phyloP scores from a whole-genome alignment of 2,888 invertebrate genomes.

The Gnatocerus cornutus region DNA sequence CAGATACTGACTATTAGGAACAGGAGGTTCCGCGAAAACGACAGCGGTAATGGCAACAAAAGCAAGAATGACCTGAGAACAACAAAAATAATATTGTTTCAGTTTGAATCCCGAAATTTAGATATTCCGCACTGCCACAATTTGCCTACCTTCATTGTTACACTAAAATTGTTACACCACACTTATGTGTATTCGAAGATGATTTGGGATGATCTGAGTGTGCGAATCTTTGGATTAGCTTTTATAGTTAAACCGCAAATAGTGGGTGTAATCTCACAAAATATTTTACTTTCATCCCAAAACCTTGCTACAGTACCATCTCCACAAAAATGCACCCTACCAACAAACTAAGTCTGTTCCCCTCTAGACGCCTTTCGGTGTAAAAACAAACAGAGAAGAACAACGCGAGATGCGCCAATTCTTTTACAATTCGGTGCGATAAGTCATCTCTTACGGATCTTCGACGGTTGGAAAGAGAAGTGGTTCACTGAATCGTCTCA shows the following conservation, averaged over 20 bases:
- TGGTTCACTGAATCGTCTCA: slow-evolving; percentile 34
- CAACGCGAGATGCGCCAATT: slow-evolving; percentile 40
- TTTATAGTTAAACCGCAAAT: slow-evolving; percentile 64
- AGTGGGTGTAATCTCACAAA: slow-evolving; percentile 66
- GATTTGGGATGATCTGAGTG: slow-evolving; percentile 62
- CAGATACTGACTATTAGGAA: slow-evolving; percentile 66
- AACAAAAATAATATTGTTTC: slow-evolving; percentile 1
- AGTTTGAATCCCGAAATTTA: background rate
- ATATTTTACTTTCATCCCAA: slow-evolving; percentile 67
- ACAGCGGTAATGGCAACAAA: slow-evolving; percentile 59
- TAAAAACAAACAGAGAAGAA: slow-evolving; percentile 45
- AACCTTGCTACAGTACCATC: slow-evolving; percentile 64
- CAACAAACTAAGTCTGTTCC: slow-evolving; percentile 45
- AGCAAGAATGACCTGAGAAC: slow-evolving; percentile 60
- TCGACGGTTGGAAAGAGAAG: slow-evolving; percentile 21
- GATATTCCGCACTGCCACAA: slow-evolving; percentile 7
- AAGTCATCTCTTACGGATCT: slow-evolving; percentile 45
- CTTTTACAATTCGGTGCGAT: slow-evolving; percentile 41
- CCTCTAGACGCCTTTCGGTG: slow-evolving; percentile 42
- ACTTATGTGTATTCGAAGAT: slow-evolving; percentile 47
- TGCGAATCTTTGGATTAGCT: slow-evolving; percentile 60
- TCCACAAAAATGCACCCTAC: slow-evolving; percentile 60
- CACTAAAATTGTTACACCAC: slow-evolving; percentile 24
- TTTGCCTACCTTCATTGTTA: slow-evolving; percentile 42
- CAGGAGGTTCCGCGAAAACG: slow-evolving; percentile 68